Evolutionary conservation across 2,113 vertebrate genomes (phyloP).

Genomic region (Ochotona curzoniae): DNA sequence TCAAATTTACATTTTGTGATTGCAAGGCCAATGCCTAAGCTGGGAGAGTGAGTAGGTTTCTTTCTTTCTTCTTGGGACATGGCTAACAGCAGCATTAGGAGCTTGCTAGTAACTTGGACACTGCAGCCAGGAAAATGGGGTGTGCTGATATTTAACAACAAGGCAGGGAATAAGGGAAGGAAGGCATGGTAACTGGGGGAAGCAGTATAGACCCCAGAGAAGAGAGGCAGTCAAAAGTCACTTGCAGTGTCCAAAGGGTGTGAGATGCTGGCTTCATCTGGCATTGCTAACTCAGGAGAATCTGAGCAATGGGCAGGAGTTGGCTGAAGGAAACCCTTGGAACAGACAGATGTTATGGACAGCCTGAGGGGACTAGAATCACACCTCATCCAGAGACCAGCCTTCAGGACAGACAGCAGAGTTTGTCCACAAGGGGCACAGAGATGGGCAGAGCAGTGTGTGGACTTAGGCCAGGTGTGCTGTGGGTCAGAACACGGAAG

Average conservation of each 20-base stretch:
- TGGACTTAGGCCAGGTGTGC: too few species aligned
- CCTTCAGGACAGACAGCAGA: background rate
- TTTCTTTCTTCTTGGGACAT: background rate
- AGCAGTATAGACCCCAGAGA: background rate
- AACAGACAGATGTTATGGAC: background rate
- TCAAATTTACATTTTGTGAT: background rate
- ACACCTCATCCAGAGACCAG: background rate
- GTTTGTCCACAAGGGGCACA: background rate
- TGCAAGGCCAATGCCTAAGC: background rate
- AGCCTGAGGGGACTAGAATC: background rate
- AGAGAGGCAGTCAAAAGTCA: background rate
- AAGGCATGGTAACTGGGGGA: background rate
- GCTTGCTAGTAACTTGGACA: background rate
- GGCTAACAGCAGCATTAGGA: background rate
- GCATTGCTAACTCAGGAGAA: background rate
- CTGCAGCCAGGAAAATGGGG: background rate
- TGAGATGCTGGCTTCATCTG: background rate
- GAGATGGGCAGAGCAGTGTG: background rate
- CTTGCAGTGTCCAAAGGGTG: background rate
- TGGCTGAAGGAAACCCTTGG: background rate
- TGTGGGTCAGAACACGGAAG: background rate
- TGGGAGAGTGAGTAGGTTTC: background rate
- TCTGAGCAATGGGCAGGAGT: background rate
- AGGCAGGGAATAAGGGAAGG: background rate
- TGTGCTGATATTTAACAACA: background rate